Evolutionary conservation across 2,113 vertebrate species (phyloP).

Genomic region (Bos indicus): DNA sequence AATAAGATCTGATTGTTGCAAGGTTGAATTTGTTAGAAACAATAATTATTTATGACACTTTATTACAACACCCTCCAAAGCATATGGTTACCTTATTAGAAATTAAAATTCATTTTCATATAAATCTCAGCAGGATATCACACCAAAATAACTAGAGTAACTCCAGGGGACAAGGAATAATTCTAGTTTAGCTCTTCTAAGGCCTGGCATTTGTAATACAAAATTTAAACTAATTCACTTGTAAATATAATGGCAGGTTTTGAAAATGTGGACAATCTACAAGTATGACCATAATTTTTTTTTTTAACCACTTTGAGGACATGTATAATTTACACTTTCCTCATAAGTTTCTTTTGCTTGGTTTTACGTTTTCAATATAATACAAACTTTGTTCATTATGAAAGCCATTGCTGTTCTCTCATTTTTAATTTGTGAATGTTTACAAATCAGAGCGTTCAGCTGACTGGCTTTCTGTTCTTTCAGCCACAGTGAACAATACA

Average conservation of each 20-base stretch:
- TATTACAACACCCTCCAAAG: constrained; percentile 68
- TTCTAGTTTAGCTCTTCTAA: constrained; percentile 60
- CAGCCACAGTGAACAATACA: background rate
- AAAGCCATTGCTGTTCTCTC: background rate
- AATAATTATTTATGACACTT: constrained; percentile 77
- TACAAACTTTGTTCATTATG: constrained; percentile 3
- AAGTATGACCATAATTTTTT: constrained; percentile 25
- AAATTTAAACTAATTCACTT: constrained; percentile 72
- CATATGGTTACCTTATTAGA: constrained; percentile 79
- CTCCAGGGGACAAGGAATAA: constrained; percentile 72
- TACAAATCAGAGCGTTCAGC: background rate
- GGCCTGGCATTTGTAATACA: constrained; percentile 43
- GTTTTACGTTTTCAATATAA: background rate
- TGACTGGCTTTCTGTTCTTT: background rate
- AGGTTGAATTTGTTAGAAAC: constrained; percentile 70
- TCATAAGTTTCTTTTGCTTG: constrained; percentile 24
- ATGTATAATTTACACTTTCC: constrained; percentile 17
- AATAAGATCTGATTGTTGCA: constrained; percentile 65
- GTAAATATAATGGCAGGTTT: constrained; percentile 64
- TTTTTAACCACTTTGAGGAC: background rate
- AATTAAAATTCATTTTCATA: constrained; percentile 80
- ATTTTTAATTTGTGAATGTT: background rate
- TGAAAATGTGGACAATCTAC: constrained; percentile 52
- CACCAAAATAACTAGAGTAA: constrained; percentile 70
- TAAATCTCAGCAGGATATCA: constrained; percentile 74